phyloP scores from a whole-genome alignment of 2,797 vertebrate genomes.

The Phyllotis vaccarum region DNA sequence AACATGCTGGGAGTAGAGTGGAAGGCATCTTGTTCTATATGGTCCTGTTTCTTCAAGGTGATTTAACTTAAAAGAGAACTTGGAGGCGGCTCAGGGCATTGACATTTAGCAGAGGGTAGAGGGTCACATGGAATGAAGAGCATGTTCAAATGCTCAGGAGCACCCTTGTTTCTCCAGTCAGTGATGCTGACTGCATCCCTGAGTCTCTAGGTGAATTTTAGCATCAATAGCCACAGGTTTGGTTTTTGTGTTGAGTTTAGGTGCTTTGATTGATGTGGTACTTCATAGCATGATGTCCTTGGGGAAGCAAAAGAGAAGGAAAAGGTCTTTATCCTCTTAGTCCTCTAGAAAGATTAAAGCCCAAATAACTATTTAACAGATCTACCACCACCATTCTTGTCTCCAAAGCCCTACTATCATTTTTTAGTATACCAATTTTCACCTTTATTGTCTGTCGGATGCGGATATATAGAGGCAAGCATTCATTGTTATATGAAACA shows the following conservation, averaged over 20 bases:
- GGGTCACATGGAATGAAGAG: not conserved
- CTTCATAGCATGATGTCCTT: slow-evolving; percentile 8
- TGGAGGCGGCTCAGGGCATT: not conserved
- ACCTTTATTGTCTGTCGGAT: slow-evolving; percentile 84
- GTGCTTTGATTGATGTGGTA: not conserved
- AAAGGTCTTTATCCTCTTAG: slow-evolving; percentile 77
- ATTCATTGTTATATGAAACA: slow-evolving; percentile 79
- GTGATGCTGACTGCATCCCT: not conserved
- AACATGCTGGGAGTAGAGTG: not conserved
- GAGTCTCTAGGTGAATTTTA: not conserved
- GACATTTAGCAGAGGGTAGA: rapidly evolving
- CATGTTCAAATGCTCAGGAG: not conserved
- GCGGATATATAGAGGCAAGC: slow-evolving; percentile 77
- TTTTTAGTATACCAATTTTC: slow-evolving; percentile 87
- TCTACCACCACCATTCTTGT: slow-evolving; percentile 70
- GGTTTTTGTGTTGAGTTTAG: not conserved
- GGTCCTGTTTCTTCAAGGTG: not conserved
- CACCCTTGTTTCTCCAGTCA: not conserved
- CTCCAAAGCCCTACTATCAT: slow-evolving; percentile 77
- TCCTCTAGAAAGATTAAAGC: slow-evolving; percentile 80
- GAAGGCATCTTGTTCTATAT: not conserved
- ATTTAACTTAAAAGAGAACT: not conserved
- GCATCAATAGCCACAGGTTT: not conserved
- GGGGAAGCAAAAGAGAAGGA: not conserved
- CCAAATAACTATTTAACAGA: slow-evolving; percentile 83